Evolutionary conservation across 2,113 vertebrate species (phyloP), one percentile per base, ranked within the genome.

Genomic region (Ptyas mucosa): DNA sequence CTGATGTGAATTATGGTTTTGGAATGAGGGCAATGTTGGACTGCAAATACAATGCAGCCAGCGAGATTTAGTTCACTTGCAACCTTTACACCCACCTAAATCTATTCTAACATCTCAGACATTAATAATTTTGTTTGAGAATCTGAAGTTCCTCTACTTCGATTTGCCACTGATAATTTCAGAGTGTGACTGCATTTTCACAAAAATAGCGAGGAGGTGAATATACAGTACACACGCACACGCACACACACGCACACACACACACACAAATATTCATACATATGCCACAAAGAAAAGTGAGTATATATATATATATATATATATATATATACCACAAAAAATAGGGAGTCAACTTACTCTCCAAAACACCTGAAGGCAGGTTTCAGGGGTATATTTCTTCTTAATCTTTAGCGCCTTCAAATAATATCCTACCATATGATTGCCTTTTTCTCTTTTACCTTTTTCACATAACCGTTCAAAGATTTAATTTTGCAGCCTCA

Each of bases 1-100:
- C 90, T 18, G 91, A 8, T 90, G 88, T 93, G 92, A 57, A 89
- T 75, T 52, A 58, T 92, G 21, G 88, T 94, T 96, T 89, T 90
- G 90, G 96, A 96, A 95, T 93, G 91, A 96, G 53, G 29, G 57
- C 54, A 91, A 39, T 87, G 34, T 54, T 94, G 87, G 87, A 87
- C 85, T 87, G 95, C 92, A 95, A 96, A 94, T 49, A 94, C 39
- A 93, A 94, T 91, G 89, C 55, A 5, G 15, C 89, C 51, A 87
- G 46, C 85, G 55, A 95, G 87, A 95, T 93, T 94, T 96, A 96
- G 95, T 97, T 92, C 89, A 94, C 21, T 85, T 94, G 54, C 23
- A 94, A 61, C 55, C 24, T 95, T 95, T 95, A 75, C 58, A 95
- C 61, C 1, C 8, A 90, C 91, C 91, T 96, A 93, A 94, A 96